These are phyloP conservation scores for Molorchus minor DNA, from an alignment of 2,888 invertebrate species.

Conservation along the genomic window DNA sequence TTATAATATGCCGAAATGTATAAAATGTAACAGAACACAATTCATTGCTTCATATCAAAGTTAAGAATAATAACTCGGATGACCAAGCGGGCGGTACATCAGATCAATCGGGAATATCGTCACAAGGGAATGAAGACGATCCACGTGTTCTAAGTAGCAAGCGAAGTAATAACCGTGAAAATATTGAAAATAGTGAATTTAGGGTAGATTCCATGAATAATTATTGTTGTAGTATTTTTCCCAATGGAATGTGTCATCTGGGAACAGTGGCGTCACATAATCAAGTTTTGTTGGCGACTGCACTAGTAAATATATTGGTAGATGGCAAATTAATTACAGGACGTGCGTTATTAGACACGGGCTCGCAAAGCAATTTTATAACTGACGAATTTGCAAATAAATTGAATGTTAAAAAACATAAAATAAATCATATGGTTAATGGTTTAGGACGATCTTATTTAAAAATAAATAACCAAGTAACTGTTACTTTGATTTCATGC, in stretches of 20 bases:
- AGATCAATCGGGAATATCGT: neutral
- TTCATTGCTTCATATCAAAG: neutral
- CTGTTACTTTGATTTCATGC: slow-evolving; percentile 2
- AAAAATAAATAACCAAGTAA: neutral
- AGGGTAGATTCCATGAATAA: neutral
- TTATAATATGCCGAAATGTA: slow-evolving; percentile 7
- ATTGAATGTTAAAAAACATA: neutral
- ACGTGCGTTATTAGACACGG: slow-evolving; percentile 17
- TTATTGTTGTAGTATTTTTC: neutral
- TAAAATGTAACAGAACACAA: slow-evolving; percentile 20
- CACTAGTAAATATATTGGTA: slow-evolving; percentile 3
- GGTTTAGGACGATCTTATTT: neutral
- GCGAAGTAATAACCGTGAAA: neutral
- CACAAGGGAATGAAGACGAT: too few relatives aligned
- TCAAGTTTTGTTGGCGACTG: neutral
- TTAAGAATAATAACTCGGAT: neutral
- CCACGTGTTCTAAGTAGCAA: neutral
- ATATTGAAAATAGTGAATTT: neutral
- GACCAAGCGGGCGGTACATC: neutral
- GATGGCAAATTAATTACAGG: neutral
- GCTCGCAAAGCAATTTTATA: slow-evolving; percentile 22
- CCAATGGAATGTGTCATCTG: neutral
- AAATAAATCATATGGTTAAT: slow-evolving; percentile 7
- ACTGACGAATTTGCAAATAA: slow-evolving; percentile 7
- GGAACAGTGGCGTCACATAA: neutral